A percentile compares a stretch with the other conserved stretches of the same genome.
Evolutionary conservation across 2,888 invertebrate genomes (phyloP).

Genomic region (Eumerus sabulonum): DNA sequence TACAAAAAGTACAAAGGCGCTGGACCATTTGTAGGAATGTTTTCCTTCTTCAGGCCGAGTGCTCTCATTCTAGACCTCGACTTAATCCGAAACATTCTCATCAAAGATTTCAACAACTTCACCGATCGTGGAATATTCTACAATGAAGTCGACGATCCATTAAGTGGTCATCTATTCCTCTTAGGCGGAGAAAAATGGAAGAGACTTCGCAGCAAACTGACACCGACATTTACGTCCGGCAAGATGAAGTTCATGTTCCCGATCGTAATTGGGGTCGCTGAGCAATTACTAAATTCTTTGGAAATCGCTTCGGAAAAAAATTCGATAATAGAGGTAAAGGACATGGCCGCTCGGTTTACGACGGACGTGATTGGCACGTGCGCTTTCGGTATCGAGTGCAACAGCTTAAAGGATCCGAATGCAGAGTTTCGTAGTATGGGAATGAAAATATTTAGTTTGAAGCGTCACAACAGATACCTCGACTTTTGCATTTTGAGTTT

Average conservation of each 20-base stretch:
- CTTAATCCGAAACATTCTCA: background rate
- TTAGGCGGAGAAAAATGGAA: background rate
- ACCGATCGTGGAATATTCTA: background rate
- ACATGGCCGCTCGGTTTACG: constrained; percentile 78
- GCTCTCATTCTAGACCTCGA: background rate
- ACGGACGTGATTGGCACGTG: constrained; percentile 80
- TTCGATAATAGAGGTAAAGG: constrained; percentile 75
- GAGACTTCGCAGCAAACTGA: background rate
- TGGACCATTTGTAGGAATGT: background rate
- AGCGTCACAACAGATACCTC: constrained; percentile 60
- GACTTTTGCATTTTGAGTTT: constrained; percentile 70
- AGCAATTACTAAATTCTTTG: background rate
- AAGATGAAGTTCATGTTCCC: constrained; percentile 15
- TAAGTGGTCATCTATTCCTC: background rate
- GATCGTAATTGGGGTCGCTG: background rate
- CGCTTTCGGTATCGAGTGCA: constrained; percentile 80
- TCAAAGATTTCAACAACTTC: constrained; percentile 2
- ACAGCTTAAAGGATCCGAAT: constrained; percentile 74
- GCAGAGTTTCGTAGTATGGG: background rate
- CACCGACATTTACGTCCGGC: background rate
- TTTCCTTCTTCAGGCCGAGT: background rate
- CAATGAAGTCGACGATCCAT: constrained; percentile 2
- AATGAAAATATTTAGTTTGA: background rate
- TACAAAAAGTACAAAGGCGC: background rate
- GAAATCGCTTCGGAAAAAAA: background rate